Evolutionary conservation across 2,797 vertebrate genomes (phyloP), one percentile per base, ranked within the genome.

Genomic region (Forpus xanthops): DNA sequence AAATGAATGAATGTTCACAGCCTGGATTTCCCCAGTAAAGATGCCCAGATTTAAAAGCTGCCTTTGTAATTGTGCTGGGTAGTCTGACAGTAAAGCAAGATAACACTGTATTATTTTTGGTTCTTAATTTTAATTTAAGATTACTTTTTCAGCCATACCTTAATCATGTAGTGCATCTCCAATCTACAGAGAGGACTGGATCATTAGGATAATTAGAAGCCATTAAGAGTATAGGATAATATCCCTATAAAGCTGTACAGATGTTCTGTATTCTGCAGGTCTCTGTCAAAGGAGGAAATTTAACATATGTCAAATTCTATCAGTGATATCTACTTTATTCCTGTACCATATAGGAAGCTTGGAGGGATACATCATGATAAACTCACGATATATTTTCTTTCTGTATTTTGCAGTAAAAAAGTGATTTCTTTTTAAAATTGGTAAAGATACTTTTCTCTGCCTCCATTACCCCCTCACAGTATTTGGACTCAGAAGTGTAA

Each of bases 121-220:
- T 37, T 88, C 86, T 88, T 91, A 71, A 85, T 91, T 96, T 91
- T 93, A 94, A 92, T 95, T 90, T 94, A 90, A 65, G 62, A 89
- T 78, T 3, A 68, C 55, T 90, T 86, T 84, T 91, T 95, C 89
- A 94, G 65, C 77, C 77, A 82, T 87, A 76, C 84, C 86, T 94
- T 89, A 75, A 94, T 95, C 93, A 91, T 4, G 1, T 75, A 87
- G 61, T 73, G 28, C 61, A 74, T 85, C 72, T 90, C 71, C 78
- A 73, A n/a, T 90, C 83, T 91, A 56, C 74, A 85, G 85, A 95
- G 93, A 91, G 91, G 74, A 87, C 83, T 85, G 79, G 74, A 71
- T 94, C 93, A 76, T 93, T 94, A 95, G 87, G 91, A 88, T 94
- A 94, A 96, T 95, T 94, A 94, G 92, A 90, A 95, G 74, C 85